phyloP scores from a whole-genome alignment of 2,113 vertebrate genomes.

The Phainopepla nitens region DNA sequence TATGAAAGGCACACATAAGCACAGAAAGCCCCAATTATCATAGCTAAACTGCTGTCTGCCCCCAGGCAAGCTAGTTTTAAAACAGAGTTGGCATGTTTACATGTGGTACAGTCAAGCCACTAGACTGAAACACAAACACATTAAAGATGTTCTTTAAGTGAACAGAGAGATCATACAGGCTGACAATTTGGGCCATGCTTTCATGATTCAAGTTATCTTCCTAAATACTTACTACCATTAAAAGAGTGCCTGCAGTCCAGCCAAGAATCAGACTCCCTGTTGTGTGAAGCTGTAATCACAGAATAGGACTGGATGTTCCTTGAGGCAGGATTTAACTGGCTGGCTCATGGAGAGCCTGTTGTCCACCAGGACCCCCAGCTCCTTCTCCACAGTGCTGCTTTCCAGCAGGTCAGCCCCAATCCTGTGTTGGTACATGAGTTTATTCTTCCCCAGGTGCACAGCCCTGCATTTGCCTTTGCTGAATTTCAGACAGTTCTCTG shows the following conservation, averaged over 20 bases:
- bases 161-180: not conserved
- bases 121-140: conserved; percentile 1
- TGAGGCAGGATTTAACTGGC: not conserved
- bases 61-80: not conserved
- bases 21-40: not conserved
- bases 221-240: not conserved
- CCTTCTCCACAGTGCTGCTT: not conserved
- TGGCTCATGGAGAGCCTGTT: not conserved
- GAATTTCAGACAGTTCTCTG: not conserved
- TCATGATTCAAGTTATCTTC: not conserved
- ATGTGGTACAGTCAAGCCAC: not conserved
- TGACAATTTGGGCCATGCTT: not conserved
- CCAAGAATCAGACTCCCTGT: not conserved
- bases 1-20: not conserved
- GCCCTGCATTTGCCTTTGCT: not conserved
- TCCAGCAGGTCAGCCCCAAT: not conserved
- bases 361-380: not conserved
- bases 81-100: not conserved
- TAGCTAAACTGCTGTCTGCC: not conserved
- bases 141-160: not conserved
- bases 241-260: not conserved
- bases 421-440: not conserved
- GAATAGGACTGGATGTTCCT: not conserved
- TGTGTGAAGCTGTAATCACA: not conserved
- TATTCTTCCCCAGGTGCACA: not conserved